Percentiles rank a stretch among this genome's conserved stretches.
Conservation (phyloP, 2,888 invertebrate genomes). For the Ophion costatus region DNA sequence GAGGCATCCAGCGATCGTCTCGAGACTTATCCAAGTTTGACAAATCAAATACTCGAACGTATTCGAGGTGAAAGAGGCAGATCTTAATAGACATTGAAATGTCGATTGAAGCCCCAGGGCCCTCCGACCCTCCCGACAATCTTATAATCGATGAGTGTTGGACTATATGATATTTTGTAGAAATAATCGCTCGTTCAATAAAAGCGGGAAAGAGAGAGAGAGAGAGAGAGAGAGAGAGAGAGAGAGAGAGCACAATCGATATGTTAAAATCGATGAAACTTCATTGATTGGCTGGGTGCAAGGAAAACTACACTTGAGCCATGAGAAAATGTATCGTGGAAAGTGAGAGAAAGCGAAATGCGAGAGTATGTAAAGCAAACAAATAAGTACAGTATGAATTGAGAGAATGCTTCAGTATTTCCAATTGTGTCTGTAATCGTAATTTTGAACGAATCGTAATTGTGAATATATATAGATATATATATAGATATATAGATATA, state of each 20-base stretch:
- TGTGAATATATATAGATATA: not conserved
- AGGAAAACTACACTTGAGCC: conserved; percentile 1
- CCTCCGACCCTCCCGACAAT: conserved; percentile 50
- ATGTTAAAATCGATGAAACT: no score
- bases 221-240: not conserved
- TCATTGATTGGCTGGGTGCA: no score
- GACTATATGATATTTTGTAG: conserved; percentile 69
- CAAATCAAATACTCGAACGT: conserved; percentile 7
- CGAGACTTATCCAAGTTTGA: conserved; percentile 22
- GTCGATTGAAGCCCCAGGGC: conserved; percentile 10
- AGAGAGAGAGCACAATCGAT: not conserved
- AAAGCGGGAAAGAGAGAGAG: not conserved
- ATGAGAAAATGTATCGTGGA: conserved; percentile 12
- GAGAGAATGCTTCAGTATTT: conserved; percentile 78
- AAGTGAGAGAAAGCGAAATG: not conserved
- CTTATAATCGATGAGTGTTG: conserved; percentile 72
- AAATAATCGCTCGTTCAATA: conserved; percentile 64
- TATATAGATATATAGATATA: conserved; percentile 25
- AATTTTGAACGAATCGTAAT: conserved; percentile 76
- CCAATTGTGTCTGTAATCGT: conserved; percentile 79
- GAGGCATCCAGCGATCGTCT: not conserved
- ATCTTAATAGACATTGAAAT: conserved; percentile 28
- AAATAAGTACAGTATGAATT: conserved; percentile 58
- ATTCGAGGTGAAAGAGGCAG: not conserved
- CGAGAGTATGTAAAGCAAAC: conserved; percentile 34